A percentile compares a stretch with the other conserved stretches of the same genome.
Evolutionary conservation across 2,113 vertebrate genomes (phyloP).

Genomic region (Phrynosoma blainvillii): DNA sequence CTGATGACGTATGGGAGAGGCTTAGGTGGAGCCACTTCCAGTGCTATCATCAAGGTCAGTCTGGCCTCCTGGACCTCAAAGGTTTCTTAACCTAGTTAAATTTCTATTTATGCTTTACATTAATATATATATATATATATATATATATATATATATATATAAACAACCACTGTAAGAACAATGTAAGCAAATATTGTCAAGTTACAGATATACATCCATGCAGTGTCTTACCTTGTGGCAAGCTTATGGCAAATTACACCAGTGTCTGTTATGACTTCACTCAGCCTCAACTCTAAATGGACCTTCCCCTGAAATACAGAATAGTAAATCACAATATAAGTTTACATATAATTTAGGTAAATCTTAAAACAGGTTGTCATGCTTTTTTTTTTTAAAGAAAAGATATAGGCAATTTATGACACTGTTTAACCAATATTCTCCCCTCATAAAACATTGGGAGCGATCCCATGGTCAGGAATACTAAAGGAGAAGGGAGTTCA

Average conservation of each 20-base stretch:
- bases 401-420: not conserved
- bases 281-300: constrained; percentile 93
- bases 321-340: not conserved
- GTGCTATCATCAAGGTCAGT: too few relatives aligned
- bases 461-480: too few relatives aligned
- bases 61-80: too few relatives aligned
- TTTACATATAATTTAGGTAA: not conserved
- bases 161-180: not conserved
- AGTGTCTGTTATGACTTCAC: constrained; percentile 96
- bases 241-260: constrained; percentile 94
- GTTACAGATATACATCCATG: not conserved
- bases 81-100: too few relatives aligned
- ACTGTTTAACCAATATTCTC: not conserved
- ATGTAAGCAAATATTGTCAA: not conserved
- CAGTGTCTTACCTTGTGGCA: constrained; percentile 86
- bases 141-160: not conserved
- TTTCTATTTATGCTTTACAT: not conserved
- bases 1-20: too few relatives aligned
- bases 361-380: constrained; percentile 6
- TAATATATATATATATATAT: not conserved
- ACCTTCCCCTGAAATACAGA: constrained; percentile 90
- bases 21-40: too few relatives aligned
- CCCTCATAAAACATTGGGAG: not conserved
- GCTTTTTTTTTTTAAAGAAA: not conserved
- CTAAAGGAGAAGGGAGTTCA: too few relatives aligned